Percentiles rank a stretch among this genome's conserved stretches.
These are phyloP conservation scores for Campylomormyrus numenius DNA, from an alignment of 2,113 vertebrate species.

Conservation along the genomic window DNA sequence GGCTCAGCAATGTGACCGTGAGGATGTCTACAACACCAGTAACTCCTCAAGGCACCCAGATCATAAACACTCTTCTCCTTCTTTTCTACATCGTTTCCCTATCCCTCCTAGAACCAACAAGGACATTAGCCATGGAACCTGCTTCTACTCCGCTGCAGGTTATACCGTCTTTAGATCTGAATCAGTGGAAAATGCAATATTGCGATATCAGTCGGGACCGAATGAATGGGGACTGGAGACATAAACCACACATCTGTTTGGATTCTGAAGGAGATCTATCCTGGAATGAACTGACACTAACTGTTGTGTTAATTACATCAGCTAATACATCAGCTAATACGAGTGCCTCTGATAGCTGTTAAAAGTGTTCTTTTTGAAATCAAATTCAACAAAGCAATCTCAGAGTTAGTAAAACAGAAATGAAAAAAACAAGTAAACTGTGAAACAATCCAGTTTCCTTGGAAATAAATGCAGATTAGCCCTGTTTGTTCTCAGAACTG, in stretches of 20 bases:
- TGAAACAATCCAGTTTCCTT: background rate
- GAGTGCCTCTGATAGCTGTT: background rate
- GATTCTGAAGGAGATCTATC: background rate
- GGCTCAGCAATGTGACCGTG: background rate
- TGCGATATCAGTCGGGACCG: background rate
- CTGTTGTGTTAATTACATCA: background rate
- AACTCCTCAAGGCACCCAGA: background rate
- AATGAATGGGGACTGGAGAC: background rate
- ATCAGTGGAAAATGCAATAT: background rate
- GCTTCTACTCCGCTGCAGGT: background rate
- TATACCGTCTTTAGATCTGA: background rate
- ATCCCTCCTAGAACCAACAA: background rate
- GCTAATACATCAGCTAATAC: background rate
- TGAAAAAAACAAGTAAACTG: background rate
- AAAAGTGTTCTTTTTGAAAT: background rate
- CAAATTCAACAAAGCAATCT: background rate
- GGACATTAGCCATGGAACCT: background rate
- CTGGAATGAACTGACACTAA: background rate
- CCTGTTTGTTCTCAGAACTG: conserved; percentile 22
- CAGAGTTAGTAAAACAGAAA: background rate
- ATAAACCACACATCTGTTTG: background rate
- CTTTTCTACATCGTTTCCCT: background rate
- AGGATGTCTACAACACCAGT: background rate
- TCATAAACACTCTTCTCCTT: background rate
- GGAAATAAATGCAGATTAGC: conserved; percentile 11